phyloP scores from a whole-genome alignment of 2,888 invertebrate species.

The Scotopteryx bipunctaria region DNA sequence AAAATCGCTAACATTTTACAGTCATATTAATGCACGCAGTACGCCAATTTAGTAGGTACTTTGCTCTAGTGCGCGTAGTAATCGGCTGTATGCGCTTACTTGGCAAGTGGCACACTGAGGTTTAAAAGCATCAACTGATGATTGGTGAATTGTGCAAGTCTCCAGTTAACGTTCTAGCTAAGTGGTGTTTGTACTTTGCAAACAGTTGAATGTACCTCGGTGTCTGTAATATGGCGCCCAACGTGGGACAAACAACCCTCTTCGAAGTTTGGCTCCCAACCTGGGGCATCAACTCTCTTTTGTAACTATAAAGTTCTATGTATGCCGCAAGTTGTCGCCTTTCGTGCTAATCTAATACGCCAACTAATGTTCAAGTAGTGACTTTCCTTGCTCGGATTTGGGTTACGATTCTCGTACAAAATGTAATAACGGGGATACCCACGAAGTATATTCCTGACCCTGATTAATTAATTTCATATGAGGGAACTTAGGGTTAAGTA shows the following conservation, averaged over 20 bases:
- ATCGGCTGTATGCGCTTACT: background rate
- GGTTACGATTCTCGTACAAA: background rate
- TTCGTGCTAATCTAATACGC: background rate
- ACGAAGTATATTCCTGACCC: background rate
- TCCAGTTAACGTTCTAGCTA: background rate
- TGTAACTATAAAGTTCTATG: background rate
- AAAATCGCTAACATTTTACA: too few species aligned
- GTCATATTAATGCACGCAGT: background rate
- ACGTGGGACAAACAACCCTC: constrained; percentile 1
- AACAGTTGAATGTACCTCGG: background rate
- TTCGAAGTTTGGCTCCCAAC: background rate
- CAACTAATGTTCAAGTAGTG: background rate
- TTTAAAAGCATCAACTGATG: background rate
- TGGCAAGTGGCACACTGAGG: background rate
- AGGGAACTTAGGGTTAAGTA: too few species aligned
- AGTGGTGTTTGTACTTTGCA: background rate
- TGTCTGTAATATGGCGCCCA: background rate
- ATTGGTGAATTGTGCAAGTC: background rate
- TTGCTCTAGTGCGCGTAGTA: background rate
- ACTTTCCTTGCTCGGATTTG: background rate
- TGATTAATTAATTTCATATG: background rate
- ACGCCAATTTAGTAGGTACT: background rate
- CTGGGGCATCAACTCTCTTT: background rate
- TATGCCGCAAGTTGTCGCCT: background rate
- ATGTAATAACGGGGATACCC: background rate